Evolutionary conservation across 1,140 invertebrate genomes (phyloP).

Genomic region (Patella vulgata): DNA sequence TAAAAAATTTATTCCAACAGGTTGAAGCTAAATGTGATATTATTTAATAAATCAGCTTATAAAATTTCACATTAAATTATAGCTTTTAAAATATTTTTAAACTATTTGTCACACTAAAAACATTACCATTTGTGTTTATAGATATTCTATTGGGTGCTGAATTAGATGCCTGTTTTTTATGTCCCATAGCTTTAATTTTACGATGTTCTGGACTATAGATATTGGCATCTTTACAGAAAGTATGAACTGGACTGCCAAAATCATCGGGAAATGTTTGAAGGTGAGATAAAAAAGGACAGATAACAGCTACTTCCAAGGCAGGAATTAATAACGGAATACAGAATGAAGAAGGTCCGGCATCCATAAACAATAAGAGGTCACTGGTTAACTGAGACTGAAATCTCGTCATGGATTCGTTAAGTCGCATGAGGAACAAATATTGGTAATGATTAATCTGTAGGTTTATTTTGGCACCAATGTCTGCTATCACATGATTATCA

Average conservation of each 20-base stretch:
- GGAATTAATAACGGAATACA: slow-evolving; percentile 79
- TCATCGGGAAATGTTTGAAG: slow-evolving; percentile 43
- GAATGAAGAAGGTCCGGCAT: slow-evolving; percentile 26
- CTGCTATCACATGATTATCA: slow-evolving; percentile 47
- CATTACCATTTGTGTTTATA: no score
- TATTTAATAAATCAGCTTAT: no score
- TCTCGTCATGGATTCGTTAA: slow-evolving; percentile 84
- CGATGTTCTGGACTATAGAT: no score
- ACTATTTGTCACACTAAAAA: no score
- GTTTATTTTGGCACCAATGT: slow-evolving; percentile 52
- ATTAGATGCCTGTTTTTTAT: no score
- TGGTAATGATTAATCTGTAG: slow-evolving; percentile 84
- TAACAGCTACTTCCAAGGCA: slow-evolving; percentile 86
- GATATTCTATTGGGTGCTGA: no score
- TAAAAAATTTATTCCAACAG: no score
- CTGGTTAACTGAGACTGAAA: slow-evolving; percentile 72
- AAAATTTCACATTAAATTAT: no score
- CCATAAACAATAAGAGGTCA: slow-evolving; percentile 71
- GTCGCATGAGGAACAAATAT: slow-evolving; percentile 85
- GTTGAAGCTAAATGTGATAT: no score
- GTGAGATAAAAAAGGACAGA: slow-evolving; percentile 73
- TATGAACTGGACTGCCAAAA: slow-evolving; percentile 21
- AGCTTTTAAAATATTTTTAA: no score
- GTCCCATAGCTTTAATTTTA: no score
- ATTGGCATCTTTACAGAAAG: background rate